Conservation (phyloP, 2,888 invertebrate species). For the Phanerotoma sp. region DNA sequence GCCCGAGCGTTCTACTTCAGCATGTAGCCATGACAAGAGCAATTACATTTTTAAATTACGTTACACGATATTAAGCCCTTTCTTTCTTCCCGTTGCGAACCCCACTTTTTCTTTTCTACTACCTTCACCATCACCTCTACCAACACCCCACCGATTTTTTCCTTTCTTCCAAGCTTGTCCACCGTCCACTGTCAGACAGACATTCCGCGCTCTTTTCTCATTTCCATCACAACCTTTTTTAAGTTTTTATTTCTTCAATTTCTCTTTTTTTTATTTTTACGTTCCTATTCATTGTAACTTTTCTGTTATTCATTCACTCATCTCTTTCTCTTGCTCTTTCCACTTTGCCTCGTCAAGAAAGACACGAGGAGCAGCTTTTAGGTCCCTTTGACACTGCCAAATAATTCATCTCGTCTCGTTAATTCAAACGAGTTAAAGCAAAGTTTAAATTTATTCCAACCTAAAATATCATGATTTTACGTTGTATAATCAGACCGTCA, state of each 20-base stretch:
- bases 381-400: not conserved
- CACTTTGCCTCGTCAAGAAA: conserved; percentile 5
- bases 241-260: too few relatives aligned
- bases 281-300: not conserved
- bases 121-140: conserved; percentile 3
- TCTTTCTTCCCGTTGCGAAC: conserved; percentile 36
- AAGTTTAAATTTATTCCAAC: not conserved
- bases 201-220: conserved; percentile 10
- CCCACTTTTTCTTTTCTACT: conserved; percentile 21
- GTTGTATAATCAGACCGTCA: not conserved
- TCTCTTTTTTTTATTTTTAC: conserved; percentile 1
- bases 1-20: conserved; percentile 29
- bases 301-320: conserved; percentile 9
- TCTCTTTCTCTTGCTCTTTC: conserved; percentile 21
- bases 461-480: not conserved
- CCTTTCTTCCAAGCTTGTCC: conserved; percentile 3
- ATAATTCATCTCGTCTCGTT: conserved; percentile 3
- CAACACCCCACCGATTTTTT: conserved; percentile 13
- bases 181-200: conserved; percentile 2
- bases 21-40: conserved; percentile 53
- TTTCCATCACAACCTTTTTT: too few relatives aligned
- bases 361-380: not conserved
- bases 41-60: conserved; percentile 57
- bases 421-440: not conserved
- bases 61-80: conserved; percentile 55